These are phyloP conservation scores for Ophiodon elongatus DNA, from an alignment of 2,113 vertebrate genomes.

Conservation along the genomic window DNA sequence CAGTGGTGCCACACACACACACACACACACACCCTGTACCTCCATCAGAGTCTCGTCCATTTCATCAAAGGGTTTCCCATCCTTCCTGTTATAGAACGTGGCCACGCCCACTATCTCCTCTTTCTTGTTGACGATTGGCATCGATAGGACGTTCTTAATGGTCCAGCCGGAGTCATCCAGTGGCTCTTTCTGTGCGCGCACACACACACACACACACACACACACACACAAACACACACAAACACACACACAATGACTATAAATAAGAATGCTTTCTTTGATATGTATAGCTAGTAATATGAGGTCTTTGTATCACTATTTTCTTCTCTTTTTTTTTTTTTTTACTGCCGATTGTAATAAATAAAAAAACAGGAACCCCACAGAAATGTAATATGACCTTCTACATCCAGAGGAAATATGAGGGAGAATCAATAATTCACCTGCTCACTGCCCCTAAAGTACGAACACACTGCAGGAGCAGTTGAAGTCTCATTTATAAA, in stretches of 20 bases:
- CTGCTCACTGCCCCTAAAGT: conserved; percentile 12
- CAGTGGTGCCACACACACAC: conserved; percentile 39
- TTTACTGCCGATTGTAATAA: neutral
- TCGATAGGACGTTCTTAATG: conserved; percentile 94
- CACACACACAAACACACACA: conserved; percentile 10
- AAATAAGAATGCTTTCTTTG: neutral
- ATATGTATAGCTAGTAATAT: neutral
- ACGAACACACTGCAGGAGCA: conserved; percentile 4
- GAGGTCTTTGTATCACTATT: neutral
- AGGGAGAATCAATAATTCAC: conserved; percentile 59
- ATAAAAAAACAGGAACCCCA: neutral
- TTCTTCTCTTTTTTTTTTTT: neutral
- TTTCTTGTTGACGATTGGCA: conserved; percentile 98
- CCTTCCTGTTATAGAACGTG: conserved; percentile 98
- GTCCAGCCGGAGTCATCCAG: conserved; percentile 94
- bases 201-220: conserved; percentile 21
- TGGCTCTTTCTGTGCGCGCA: conserved; percentile 86
- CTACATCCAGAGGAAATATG: conserved; percentile 9
- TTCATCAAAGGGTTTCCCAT: conserved; percentile 97
- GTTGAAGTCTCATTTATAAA: conserved; percentile 7
- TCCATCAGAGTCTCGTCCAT: conserved; percentile 97
- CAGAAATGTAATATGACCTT: conserved; percentile 10
- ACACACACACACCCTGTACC: conserved; percentile 80
- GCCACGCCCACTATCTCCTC: conserved; percentile 98
- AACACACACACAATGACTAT: neutral